These are phyloP conservation scores for Ceratosolen solmsi DNA, from an alignment of 1,140 invertebrate genomes.

Conservation along the genomic window DNA sequence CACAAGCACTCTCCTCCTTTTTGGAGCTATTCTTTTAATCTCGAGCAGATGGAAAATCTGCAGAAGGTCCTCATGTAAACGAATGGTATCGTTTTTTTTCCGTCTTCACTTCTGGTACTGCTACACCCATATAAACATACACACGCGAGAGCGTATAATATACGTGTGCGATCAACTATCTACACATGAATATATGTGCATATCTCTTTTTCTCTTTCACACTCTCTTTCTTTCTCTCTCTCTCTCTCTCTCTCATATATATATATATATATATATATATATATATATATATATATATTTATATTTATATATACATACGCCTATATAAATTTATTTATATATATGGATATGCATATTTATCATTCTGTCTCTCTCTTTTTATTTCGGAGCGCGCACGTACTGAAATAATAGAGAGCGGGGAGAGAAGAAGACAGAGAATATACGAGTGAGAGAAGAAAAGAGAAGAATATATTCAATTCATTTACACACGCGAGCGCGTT, in stretches of 20 bases:
- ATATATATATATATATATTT: too few species aligned
- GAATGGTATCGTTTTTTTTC: neutral
- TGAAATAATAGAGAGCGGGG: too few species aligned
- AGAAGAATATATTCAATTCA: neutral
- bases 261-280: too few species aligned
- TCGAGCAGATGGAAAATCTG: constrained; percentile 4
- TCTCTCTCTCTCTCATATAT: constrained; percentile 33
- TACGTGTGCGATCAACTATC: too few species aligned
- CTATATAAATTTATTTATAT: too few species aligned
- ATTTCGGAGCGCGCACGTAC: constrained; percentile 29
- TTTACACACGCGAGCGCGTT: neutral
- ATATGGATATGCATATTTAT: neutral
- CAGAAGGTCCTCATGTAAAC: constrained; percentile 6
- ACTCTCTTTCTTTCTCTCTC: constrained; percentile 14
- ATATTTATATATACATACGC: too few species aligned
- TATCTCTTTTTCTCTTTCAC: too few species aligned
- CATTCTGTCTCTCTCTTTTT: constrained; percentile 27
- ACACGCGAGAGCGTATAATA: neutral
- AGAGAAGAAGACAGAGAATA: too few species aligned
- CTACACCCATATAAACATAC: neutral
- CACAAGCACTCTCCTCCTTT: neutral
- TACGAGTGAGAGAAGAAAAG: neutral
- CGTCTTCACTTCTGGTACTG: constrained; percentile 8
- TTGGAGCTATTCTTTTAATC: neutral
- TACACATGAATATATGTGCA: neutral